phyloP scores from a whole-genome alignment of 2,888 invertebrate genomes.

The Acrobasis consociella region DNA sequence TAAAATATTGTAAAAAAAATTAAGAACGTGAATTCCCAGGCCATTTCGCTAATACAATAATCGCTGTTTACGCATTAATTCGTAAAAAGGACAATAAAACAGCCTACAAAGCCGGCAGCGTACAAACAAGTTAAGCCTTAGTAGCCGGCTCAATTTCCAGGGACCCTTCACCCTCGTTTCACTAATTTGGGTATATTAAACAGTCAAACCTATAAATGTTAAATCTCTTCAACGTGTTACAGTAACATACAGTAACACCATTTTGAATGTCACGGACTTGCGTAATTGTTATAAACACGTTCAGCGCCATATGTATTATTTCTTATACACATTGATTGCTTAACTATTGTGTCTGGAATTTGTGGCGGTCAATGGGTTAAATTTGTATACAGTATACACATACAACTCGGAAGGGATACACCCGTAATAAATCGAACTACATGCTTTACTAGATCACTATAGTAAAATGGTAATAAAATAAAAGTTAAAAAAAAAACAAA shows the following conservation, averaged over 20 bases:
- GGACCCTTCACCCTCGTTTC: slow-evolving; percentile 5
- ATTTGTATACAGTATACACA: too few relatives aligned
- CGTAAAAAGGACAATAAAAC: slow-evolving; percentile 9
- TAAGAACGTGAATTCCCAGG: background rate
- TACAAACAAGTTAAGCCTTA: slow-evolving; percentile 12
- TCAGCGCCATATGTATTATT: too few relatives aligned
- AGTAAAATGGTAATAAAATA: too few relatives aligned
- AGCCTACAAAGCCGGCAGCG: background rate
- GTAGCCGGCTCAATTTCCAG: slow-evolving; percentile 1
- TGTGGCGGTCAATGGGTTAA: too few relatives aligned
- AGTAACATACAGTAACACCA: background rate
- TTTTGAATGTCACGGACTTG: background rate
- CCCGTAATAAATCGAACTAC: too few relatives aligned
- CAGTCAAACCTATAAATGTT: slow-evolving; percentile 7
- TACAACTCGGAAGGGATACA: too few relatives aligned
- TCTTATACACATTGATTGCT: too few relatives aligned
- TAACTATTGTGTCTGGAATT: too few relatives aligned
- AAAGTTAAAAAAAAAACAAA: too few relatives aligned
- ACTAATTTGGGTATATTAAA: slow-evolving; percentile 12
- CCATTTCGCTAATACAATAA: background rate
- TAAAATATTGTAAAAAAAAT: too few relatives aligned
- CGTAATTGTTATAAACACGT: too few relatives aligned
- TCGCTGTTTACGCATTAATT: slow-evolving; percentile 2
- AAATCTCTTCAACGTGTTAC: background rate
- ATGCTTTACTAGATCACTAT: too few relatives aligned